Evolutionary conservation across 2,888 invertebrate genomes (phyloP).

Genomic region (Erebia ligea): DNA sequence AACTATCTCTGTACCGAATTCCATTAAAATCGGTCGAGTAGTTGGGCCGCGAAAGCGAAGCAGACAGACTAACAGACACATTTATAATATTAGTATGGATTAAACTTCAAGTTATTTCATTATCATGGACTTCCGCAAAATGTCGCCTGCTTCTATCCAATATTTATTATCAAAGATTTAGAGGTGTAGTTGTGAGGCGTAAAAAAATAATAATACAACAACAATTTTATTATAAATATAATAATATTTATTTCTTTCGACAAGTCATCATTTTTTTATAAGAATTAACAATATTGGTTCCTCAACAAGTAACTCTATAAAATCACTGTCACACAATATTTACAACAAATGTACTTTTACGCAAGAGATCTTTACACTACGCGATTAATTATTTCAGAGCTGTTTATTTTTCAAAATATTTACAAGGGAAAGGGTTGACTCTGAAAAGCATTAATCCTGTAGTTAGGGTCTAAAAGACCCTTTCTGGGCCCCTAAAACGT

Average conservation of each 20-base stretch:
- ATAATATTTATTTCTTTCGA: constrained; percentile 72
- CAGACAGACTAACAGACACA: no score
- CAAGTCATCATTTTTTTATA: constrained; percentile 54
- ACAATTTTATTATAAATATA: constrained; percentile 66
- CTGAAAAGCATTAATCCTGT: constrained; percentile 34
- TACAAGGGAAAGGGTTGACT: constrained; percentile 28
- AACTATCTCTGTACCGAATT: no score
- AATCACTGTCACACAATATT: constrained; percentile 40
- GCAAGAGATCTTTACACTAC: constrained; percentile 42
- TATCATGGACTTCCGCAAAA: no score
- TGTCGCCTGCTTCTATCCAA: no score
- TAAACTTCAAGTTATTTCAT: no score
- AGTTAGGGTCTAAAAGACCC: constrained; percentile 27
- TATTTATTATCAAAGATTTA: no score
- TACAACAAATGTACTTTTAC: constrained; percentile 42
- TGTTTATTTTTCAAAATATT: constrained; percentile 27
- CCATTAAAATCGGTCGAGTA: no score
- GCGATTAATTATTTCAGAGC: constrained; percentile 34
- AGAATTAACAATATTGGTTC: constrained; percentile 65
- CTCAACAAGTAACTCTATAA: constrained; percentile 47
- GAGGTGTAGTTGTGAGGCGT: background rate
- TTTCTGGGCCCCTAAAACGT: constrained; percentile 39
- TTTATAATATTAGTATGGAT: no score
- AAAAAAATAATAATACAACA: constrained; percentile 34
- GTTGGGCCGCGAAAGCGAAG: no score